A percentile compares a stretch with the other conserved stretches of the same genome.
Evolutionary conservation across 2,797 vertebrate species (phyloP).

Genomic region (Myioborus miniatus): DNA sequence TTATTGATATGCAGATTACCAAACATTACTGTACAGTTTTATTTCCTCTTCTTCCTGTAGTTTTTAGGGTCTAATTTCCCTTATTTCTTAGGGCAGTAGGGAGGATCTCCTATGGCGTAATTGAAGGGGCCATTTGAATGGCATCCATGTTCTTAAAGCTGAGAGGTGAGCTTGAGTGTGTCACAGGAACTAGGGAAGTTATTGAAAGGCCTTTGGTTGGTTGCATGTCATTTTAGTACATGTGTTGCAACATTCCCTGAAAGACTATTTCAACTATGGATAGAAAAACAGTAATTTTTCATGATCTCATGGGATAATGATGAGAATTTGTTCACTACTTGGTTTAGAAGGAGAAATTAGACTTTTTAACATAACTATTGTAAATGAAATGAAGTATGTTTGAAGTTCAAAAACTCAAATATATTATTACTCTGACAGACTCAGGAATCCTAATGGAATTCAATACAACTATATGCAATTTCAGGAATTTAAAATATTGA

Average conservation of each 20-base stretch:
- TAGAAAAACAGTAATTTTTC: background rate
- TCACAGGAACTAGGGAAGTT: background rate
- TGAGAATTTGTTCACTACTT: background rate
- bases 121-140: background rate
- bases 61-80: background rate
- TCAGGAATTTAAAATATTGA: slow-evolving; percentile 45
- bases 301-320: background rate
- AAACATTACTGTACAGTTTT: background rate
- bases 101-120: background rate
- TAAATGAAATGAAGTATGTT: background rate
- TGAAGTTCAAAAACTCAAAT: background rate
- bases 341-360: background rate
- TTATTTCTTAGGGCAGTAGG: background rate
- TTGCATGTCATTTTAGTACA: background rate
- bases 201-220: background rate
- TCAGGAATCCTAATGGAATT: slow-evolving; percentile 18
- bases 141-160: background rate
- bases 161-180: background rate
- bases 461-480: background rate
- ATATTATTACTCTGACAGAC: background rate
- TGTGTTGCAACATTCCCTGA: background rate
- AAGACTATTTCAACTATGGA: background rate
- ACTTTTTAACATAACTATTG: background rate
- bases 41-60: background rate
- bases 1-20: background rate